phyloP scores from a whole-genome alignment of 2,888 invertebrate genomes.

The Crocallis elinguaria region DNA sequence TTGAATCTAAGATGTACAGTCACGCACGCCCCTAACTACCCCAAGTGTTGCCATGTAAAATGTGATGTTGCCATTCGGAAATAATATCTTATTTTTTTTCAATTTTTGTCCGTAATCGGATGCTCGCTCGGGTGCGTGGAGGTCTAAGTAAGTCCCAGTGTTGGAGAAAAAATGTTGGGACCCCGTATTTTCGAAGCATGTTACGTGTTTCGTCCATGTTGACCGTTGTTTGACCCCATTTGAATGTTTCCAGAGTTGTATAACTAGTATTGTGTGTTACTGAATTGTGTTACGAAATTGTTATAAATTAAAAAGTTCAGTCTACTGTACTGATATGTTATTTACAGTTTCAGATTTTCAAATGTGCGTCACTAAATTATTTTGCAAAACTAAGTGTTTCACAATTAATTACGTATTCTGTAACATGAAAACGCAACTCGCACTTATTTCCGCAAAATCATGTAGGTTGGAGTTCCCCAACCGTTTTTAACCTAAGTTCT shows the following conservation, averaged over 20 bases:
- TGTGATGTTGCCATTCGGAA: conserved; percentile 48
- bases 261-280: conserved; percentile 3
- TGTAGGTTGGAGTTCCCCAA: no score
- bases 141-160: conserved; percentile 78
- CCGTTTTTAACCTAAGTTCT: no score
- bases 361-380: no score
- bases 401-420: no score
- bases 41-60: conserved; percentile 36
- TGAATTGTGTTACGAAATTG: conserved; percentile 30
- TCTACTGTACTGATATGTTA: no score
- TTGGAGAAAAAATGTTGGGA: conserved; percentile 2
- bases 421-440: no score
- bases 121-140: conserved; percentile 79
- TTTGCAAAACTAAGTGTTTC: no score
- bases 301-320: conserved; percentile 20
- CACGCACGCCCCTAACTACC: conserved; percentile 34
- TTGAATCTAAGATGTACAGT: conserved; percentile 24
- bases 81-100: conserved; percentile 79
- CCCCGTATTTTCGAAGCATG: conserved; percentile 21
- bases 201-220: conserved; percentile 11
- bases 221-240: conserved; percentile 9
- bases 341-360: no score
- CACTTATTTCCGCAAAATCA: no score
- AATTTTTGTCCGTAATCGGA: conserved; percentile 82
- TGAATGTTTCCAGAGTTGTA: conserved; percentile 10